These are phyloP conservation scores for Sinonovacula constricta DNA, from an alignment of 1,140 invertebrate species.

Conservation along the genomic window DNA sequence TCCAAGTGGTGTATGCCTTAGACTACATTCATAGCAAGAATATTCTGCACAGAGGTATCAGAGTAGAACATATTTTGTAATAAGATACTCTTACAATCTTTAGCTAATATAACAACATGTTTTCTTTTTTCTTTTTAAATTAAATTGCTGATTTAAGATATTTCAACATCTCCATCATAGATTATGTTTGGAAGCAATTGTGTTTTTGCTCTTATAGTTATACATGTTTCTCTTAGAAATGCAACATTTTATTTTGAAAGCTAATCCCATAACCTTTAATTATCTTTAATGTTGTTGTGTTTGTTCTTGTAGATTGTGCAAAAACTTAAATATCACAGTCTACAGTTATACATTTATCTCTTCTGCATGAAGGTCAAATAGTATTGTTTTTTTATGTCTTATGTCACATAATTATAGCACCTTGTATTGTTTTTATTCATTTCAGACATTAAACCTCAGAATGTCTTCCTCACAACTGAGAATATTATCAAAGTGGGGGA, in stretches of 20 bases:
- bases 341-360: neutral
- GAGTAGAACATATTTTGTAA: no score
- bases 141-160: no score
- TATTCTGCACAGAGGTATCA: slow-evolving; percentile 81
- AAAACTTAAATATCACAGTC: neutral
- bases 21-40: slow-evolving; percentile 80
- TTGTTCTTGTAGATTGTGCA: neutral
- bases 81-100: no score
- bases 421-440: slow-evolving; percentile 48
- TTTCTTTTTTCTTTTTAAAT: no score
- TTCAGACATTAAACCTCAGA: slow-evolving; percentile 78
- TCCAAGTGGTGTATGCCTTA: slow-evolving; percentile 79
- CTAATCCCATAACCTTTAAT: no score
- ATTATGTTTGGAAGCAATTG: no score
- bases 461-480: slow-evolving; percentile 80
- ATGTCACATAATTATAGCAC: neutral
- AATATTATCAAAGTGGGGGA: slow-evolving; percentile 81
- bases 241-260: no score
- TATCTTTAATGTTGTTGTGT: neutral
- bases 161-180: no score
- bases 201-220: no score
- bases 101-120: no score
- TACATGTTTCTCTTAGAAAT: no score
- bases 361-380: neutral
- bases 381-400: neutral